A percentile compares a stretch with the other conserved stretches of the same genome.
phyloP scores from a whole-genome alignment of 2,888 invertebrate species.

The Agrotis exclamationis region DNA sequence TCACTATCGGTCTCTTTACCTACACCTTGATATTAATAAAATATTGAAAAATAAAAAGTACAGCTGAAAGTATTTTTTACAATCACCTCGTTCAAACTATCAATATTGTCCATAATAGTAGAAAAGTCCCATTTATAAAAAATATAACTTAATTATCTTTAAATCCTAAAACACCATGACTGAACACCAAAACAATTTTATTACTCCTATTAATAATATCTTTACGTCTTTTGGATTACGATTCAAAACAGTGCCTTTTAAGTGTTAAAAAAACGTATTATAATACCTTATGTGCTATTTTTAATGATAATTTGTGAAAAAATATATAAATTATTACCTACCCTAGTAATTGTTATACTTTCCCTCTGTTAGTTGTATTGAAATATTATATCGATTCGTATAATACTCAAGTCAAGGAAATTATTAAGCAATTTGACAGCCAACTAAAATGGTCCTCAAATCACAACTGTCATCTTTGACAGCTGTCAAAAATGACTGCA shows the following conservation, averaged over 20 bases:
- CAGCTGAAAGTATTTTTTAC: slow-evolving; percentile 22
- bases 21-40: too few species aligned
- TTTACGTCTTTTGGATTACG: slow-evolving; percentile 74
- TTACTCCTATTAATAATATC: slow-evolving; percentile 60
- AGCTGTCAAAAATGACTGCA: background rate
- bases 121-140: slow-evolving; percentile 28
- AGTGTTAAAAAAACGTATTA: slow-evolving; percentile 76
- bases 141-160: background rate
- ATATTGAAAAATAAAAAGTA: too few species aligned
- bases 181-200: slow-evolving; percentile 62
- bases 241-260: slow-evolving; percentile 85
- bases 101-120: slow-evolving; percentile 37
- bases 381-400: slow-evolving; percentile 44
- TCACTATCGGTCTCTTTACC: too few species aligned
- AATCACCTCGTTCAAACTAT: slow-evolving; percentile 35
- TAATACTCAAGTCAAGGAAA: slow-evolving; percentile 12
- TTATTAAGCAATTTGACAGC: background rate
- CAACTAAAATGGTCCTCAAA: background rate
- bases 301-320: slow-evolving; percentile 61
- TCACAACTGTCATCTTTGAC: background rate
- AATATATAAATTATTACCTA: slow-evolving; percentile 32
- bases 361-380: slow-evolving; percentile 45
- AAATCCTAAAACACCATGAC: slow-evolving; percentile 49
- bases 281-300: slow-evolving; percentile 66
- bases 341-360: slow-evolving; percentile 47